phyloP scores from a whole-genome alignment of 2,888 invertebrate species.

The Idaea aversata region DNA sequence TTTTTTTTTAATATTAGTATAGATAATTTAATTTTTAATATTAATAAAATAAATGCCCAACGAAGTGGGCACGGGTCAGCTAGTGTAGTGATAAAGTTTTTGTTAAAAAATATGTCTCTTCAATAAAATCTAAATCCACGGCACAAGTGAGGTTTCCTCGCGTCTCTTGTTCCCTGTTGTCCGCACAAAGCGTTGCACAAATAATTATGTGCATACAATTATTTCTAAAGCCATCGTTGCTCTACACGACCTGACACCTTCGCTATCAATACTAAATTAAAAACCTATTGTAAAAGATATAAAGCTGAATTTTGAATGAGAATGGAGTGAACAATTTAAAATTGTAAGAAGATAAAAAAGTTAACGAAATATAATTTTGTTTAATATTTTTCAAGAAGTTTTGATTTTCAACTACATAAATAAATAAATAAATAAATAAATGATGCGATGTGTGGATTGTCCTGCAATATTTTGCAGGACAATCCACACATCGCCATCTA shows the following conservation, averaged over 20 bases:
- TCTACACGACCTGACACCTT: slow-evolving; percentile 24
- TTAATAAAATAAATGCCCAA: too few species aligned
- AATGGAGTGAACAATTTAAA: neutral
- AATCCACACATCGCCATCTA: too few species aligned
- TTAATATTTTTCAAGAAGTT: neutral
- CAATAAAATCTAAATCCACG: slow-evolving; percentile 33
- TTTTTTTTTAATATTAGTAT: too few species aligned
- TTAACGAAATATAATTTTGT: neutral
- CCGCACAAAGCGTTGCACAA: slow-evolving; percentile 71
- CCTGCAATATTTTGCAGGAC: too few species aligned
- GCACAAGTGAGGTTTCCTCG: slow-evolving; percentile 36
- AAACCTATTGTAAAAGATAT: neutral
- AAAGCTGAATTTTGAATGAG: neutral
- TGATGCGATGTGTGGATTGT: too few species aligned
- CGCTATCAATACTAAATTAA: neutral
- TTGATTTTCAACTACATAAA: neutral
- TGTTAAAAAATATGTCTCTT: slow-evolving; percentile 32
- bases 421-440: too few species aligned
- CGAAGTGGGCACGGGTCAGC: too few species aligned
- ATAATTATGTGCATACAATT: slow-evolving; percentile 79
- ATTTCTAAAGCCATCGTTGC: slow-evolving; percentile 58
- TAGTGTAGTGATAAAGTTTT: too few species aligned
- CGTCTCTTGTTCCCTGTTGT: slow-evolving; percentile 58
- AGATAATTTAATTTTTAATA: too few species aligned
- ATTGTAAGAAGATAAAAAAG: neutral